These are phyloP conservation scores for Coilia nasus DNA, from an alignment of 2,797 vertebrate genomes.

Conservation along the genomic window DNA sequence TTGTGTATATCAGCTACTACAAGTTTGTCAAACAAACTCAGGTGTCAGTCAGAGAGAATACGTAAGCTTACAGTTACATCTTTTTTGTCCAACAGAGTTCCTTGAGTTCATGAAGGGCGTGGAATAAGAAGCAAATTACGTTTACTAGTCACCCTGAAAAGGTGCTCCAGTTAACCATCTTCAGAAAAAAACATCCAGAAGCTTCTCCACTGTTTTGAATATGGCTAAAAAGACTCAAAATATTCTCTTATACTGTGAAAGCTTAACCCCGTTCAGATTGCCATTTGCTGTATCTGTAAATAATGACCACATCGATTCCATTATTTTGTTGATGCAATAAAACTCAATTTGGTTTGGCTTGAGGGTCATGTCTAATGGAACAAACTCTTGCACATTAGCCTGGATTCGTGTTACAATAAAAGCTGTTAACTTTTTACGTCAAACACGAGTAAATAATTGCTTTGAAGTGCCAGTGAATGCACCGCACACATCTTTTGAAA, in stretches of 20 bases:
- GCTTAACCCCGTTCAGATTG: not conserved
- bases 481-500: too few species aligned
- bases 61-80: not conserved
- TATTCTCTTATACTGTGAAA: not conserved
- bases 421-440: not conserved
- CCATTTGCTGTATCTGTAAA: constrained; percentile 8
- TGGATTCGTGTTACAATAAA: not conserved
- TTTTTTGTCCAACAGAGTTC: constrained; percentile 71
- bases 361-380: not conserved
- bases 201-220: not conserved
- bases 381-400: not conserved
- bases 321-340: not conserved
- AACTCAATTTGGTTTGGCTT: not conserved
- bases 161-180: not conserved
- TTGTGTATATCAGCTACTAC: not conserved
- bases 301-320: not conserved
- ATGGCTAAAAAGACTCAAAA: not conserved
- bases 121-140: constrained; percentile 64
- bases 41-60: not conserved
- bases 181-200: not conserved
- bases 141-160: not conserved
- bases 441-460: not conserved
- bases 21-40: not conserved
- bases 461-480: not conserved
- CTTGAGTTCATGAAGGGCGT: constrained; percentile 85